A percentile compares a stretch with the other conserved stretches of the same genome.
phyloP scores from a whole-genome alignment of 2,888 invertebrate genomes.

The Chrysolina haemoptera region DNA sequence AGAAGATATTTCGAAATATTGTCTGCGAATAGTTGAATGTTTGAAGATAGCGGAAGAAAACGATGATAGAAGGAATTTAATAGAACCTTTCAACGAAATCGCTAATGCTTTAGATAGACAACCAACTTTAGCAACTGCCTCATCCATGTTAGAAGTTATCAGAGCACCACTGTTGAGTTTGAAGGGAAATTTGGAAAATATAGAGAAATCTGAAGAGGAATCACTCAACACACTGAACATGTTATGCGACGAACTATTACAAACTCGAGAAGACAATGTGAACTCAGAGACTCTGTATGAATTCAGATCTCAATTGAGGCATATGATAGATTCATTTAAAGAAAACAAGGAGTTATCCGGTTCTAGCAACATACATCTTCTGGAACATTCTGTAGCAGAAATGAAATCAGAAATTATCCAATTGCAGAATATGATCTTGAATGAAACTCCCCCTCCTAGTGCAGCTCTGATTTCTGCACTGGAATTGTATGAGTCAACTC shows the following conservation, averaged over 20 bases:
- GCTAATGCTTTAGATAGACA: not conserved
- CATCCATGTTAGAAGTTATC: not conserved
- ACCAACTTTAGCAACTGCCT: not conserved
- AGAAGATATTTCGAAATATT: conserved; percentile 45
- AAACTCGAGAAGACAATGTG: conserved; percentile 34
- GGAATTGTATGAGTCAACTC: conserved; percentile 50
- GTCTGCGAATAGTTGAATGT: conserved; percentile 31
- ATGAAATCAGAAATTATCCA: conserved; percentile 48
- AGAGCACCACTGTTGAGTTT: not conserved
- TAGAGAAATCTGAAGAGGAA: conserved; percentile 29
- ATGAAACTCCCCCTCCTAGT: conserved; percentile 46
- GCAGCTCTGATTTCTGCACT: conserved; percentile 48
- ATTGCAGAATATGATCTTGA: conserved; percentile 48
- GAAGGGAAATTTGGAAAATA: conserved; percentile 23
- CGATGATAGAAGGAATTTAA: not conserved
- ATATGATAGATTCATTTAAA: conserved; percentile 15
- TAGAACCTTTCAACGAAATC: conserved; percentile 3
- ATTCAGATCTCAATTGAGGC: conserved; percentile 28
- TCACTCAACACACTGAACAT: not conserved
- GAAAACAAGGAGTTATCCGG: not conserved
- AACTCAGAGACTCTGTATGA: conserved; percentile 40
- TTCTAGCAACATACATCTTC: conserved; percentile 24
- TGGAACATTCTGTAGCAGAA: conserved; percentile 45
- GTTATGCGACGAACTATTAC: not conserved
- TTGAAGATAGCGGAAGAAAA: conserved; percentile 12